Evolutionary conservation across 2,888 invertebrate species (phyloP).

Genomic region (Melieria crassipennis): DNA sequence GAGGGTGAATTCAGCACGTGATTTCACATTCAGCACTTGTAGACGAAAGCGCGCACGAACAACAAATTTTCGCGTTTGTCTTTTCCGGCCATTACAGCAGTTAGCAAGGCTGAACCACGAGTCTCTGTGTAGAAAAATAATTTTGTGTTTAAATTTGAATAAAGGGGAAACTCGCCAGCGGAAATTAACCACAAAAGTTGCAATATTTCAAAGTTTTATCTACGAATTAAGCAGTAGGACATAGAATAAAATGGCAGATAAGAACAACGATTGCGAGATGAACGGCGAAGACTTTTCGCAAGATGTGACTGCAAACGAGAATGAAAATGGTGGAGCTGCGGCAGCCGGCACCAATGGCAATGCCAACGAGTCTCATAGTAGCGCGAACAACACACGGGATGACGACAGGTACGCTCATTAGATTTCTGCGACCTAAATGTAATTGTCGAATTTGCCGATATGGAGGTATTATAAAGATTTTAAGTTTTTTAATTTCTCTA

Average conservation of each 20-base stretch:
- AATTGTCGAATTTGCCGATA: conserved; percentile 16
- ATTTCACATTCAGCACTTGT: conserved; percentile 41
- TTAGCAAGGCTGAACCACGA: conserved; percentile 57
- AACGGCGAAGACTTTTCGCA: conserved; percentile 84
- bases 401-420: conserved; percentile 77
- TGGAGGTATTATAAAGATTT: neutral
- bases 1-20: conserved; percentile 42
- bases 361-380: conserved; percentile 51
- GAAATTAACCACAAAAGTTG: conserved; percentile 37
- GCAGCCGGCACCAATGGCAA: conserved; percentile 64
- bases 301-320: conserved; percentile 71
- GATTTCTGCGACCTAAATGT: conserved; percentile 35
- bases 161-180: neutral
- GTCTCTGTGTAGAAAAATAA: conserved; percentile 37
- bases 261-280: conserved; percentile 74
- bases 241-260: conserved; percentile 67
- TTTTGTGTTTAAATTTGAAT: conserved; percentile 19
- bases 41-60: conserved; percentile 28
- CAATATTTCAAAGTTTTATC: conserved; percentile 38
- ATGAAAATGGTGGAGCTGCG: conserved; percentile 72
- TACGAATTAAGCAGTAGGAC: conserved; percentile 40
- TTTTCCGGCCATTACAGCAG: conserved; percentile 63
- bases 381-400: conserved; percentile 69
- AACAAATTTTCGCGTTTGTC: conserved; percentile 50
- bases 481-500: conserved; percentile 4